Base-by-base conservation (phyloP, 2,113 vertebrate genomes). In the Parus major region DNA sequence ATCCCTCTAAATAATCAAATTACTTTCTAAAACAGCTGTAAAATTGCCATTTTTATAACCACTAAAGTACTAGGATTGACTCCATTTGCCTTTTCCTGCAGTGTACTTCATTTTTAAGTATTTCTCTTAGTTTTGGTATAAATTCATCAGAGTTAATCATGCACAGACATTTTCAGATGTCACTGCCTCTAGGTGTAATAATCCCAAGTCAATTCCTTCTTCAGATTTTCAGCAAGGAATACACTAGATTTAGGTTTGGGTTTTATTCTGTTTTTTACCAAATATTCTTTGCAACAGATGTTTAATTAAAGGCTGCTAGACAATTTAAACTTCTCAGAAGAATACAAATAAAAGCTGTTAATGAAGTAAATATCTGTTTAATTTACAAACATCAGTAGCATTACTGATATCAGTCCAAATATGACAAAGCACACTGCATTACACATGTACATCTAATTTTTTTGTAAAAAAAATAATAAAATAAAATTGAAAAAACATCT, bases 281-380 rank as follows among this genome's bases (percentile, higher is more conserved):
- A 89, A 78, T 89, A 82, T n/a, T 84, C 46, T 89, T 73, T 85
- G 75, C 57, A 83, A 78, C 69, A 94, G 39, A 52, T 78, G 82
- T 70, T 96, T 88, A 88, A 88, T 82, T 92, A 82, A 93, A 79
- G 28, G n/a, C 14, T 83, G 50, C 71, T 92, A 93, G 55, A 78
- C 47, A 91, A 36, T 46, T 68, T 84, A 73, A 91, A 92, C 28
- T 87, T 96, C 94, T 97, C 95, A 96, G 96, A 98, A 98, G 94
- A 97, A 96, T 82, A 97, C 96, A 98, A 98, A 87, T 94, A 94
- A 93, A 79, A 96, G 59, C 96, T 98, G 94, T 96, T 95, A 97
- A 97, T 98, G 98, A 99, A 98, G 99, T 99, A 99, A 98, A 99
- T 99, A 99, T 98, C 98, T 98, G 98, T 99, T 99, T 99, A 99